Evolutionary conservation across 2,888 invertebrate species (phyloP).

Genomic region (Habrosyne pyritoides): DNA sequence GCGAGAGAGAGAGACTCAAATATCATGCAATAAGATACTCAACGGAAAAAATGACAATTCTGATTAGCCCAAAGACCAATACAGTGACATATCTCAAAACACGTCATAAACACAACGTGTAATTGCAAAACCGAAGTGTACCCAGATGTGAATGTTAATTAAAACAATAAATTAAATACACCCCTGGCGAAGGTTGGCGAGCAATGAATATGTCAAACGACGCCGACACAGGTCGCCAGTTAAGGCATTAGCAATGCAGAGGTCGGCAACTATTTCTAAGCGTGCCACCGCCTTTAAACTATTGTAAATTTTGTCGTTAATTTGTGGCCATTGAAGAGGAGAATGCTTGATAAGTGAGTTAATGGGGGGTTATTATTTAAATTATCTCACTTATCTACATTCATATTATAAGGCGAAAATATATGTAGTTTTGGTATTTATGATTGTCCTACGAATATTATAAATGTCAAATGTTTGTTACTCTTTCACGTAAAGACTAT

Average conservation of each 20-base stretch:
- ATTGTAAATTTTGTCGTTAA: slow-evolving; percentile 63
- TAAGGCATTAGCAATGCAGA: slow-evolving; percentile 59
- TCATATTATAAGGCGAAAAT: too few species aligned
- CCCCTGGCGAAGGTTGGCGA: slow-evolving; percentile 50
- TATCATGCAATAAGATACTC: neutral
- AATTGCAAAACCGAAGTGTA: slow-evolving; percentile 57
- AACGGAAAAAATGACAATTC: neutral
- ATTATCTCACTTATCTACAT: too few species aligned
- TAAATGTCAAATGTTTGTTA: too few species aligned
- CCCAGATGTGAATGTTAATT: slow-evolving; percentile 63
- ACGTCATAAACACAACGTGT: slow-evolving; percentile 57
- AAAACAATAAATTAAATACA: slow-evolving; percentile 68
- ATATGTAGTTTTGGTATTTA: too few species aligned
- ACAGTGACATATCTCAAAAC: slow-evolving; percentile 44
- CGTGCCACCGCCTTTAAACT: slow-evolving; percentile 57
- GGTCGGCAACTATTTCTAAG: slow-evolving; percentile 66
- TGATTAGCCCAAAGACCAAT: neutral
- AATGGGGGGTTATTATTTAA: slow-evolving; percentile 23
- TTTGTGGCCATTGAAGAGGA: slow-evolving; percentile 42
- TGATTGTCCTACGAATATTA: too few species aligned
- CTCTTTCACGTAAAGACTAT: too few species aligned
- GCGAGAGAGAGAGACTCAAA: too few species aligned
- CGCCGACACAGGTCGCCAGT: slow-evolving; percentile 51
- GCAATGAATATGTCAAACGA: slow-evolving; percentile 69
- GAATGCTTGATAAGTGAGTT: slow-evolving; percentile 15